phyloP scores from a whole-genome alignment of 2,113 vertebrate genomes.

The Atrichornis clamosus region DNA sequence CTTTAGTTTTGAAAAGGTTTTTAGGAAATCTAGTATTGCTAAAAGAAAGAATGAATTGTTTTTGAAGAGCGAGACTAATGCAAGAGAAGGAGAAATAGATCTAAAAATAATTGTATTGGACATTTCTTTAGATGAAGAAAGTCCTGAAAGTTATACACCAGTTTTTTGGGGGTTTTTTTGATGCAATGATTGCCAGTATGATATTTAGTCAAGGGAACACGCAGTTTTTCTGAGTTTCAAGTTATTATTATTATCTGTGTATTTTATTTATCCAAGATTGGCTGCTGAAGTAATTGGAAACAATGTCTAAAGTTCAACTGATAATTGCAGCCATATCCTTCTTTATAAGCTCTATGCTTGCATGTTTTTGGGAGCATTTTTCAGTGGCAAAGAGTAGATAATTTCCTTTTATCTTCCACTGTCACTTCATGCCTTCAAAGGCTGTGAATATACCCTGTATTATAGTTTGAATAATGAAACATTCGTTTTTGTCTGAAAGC shows the following conservation, averaged over 20 bases:
- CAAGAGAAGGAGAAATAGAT: background rate
- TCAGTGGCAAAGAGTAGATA: background rate
- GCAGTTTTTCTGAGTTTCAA: background rate
- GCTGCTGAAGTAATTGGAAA: background rate
- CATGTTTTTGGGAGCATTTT: background rate
- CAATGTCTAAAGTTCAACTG: background rate
- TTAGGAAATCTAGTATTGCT: background rate
- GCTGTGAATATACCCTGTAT: background rate
- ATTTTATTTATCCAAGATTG: background rate
- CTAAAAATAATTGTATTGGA: background rate
- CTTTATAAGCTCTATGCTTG: background rate
- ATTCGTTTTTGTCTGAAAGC: background rate
- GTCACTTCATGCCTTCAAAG: background rate
- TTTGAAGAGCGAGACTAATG: background rate
- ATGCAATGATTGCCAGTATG: background rate
- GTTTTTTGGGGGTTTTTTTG: background rate
- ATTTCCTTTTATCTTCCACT: background rate
- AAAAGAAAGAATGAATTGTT: background rate
- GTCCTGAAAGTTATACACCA: background rate
- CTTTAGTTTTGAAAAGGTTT: background rate
- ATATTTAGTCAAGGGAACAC: background rate
- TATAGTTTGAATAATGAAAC: background rate
- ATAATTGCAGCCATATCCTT: background rate
- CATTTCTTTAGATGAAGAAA: background rate
- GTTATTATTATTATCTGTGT: background rate